Percentiles rank a stretch among this genome's conserved stretches.
Evolutionary conservation across 2,888 invertebrate genomes (phyloP).

Genomic region (Agrochola circellaris): DNA sequence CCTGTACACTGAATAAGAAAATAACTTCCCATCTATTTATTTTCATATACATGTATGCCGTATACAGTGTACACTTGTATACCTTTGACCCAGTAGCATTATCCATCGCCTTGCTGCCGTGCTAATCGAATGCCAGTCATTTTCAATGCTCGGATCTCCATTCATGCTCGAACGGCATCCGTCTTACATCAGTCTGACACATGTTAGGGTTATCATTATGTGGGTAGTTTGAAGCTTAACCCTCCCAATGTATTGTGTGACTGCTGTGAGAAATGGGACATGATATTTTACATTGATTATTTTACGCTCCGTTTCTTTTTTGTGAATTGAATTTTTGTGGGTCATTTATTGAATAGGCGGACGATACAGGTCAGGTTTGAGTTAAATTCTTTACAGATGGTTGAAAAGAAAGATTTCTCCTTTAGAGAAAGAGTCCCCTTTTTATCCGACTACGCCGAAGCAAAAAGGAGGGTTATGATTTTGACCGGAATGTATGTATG

Average conservation of each 20-base stretch:
- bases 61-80: neutral
- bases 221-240: neutral
- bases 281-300: neutral
- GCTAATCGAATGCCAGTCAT: slow-evolving; percentile 51
- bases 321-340: neutral
- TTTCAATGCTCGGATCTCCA: slow-evolving; percentile 1
- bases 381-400: neutral
- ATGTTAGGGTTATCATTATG: slow-evolving; percentile 16
- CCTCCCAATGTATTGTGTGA: neutral
- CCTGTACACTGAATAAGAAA: too few species aligned
- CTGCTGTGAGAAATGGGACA: neutral
- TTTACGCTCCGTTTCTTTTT: slow-evolving; percentile 15
- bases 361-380: too few species aligned
- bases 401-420: neutral
- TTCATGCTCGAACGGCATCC: slow-evolving; percentile 24
- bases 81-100: slow-evolving; percentile 5
- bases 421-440: neutral
- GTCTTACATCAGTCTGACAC: slow-evolving; percentile 5
- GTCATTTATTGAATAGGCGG: neutral
- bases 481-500: too few species aligned
- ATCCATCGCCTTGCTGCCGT: neutral
- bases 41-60: neutral
- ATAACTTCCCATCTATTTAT: too few species aligned
- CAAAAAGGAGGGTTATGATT: too few species aligned
- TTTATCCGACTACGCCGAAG: neutral